These are phyloP conservation scores for Calliopum simillimum DNA, from an alignment of 2,888 invertebrate genomes.

Conservation along the genomic window DNA sequence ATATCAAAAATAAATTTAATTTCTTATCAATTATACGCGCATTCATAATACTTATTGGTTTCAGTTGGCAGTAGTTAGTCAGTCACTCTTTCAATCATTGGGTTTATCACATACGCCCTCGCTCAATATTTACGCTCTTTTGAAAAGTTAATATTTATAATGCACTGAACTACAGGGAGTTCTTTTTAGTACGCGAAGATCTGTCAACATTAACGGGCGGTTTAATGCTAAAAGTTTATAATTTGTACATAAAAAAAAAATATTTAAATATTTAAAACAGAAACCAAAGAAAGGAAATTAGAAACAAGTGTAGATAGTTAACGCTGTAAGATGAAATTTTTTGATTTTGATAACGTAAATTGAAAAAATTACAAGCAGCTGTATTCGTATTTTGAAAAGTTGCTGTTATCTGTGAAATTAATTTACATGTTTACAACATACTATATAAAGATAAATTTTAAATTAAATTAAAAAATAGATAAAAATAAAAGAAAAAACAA, in stretches of 20 bases:
- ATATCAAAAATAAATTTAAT: constrained; percentile 44
- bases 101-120: constrained; percentile 33
- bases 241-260: constrained; percentile 8
- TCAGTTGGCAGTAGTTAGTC: constrained; percentile 14
- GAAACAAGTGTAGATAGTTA: not conserved
- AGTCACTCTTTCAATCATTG: constrained; percentile 22
- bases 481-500: too few relatives aligned
- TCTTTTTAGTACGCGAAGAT: constrained; percentile 38
- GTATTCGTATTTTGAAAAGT: too few relatives aligned
- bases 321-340: too few relatives aligned
- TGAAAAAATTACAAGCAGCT: too few relatives aligned
- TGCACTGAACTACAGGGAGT: constrained; percentile 15
- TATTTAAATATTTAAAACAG: not conserved
- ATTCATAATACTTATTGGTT: constrained; percentile 38
- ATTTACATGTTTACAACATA: too few relatives aligned
- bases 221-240: constrained; percentile 29
- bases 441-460: too few relatives aligned
- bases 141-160: constrained; percentile 4
- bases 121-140: constrained; percentile 23
- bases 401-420: too few relatives aligned
- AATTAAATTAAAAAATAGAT: too few relatives aligned
- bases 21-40: constrained; percentile 47
- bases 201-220: constrained; percentile 39
- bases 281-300: too few relatives aligned
- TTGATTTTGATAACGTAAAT: too few relatives aligned